Percentiles rank a stretch among this genome's conserved stretches.
Evolutionary conservation across 2,797 vertebrate genomes (phyloP).

Genomic region (Potorous gilbertii): DNA sequence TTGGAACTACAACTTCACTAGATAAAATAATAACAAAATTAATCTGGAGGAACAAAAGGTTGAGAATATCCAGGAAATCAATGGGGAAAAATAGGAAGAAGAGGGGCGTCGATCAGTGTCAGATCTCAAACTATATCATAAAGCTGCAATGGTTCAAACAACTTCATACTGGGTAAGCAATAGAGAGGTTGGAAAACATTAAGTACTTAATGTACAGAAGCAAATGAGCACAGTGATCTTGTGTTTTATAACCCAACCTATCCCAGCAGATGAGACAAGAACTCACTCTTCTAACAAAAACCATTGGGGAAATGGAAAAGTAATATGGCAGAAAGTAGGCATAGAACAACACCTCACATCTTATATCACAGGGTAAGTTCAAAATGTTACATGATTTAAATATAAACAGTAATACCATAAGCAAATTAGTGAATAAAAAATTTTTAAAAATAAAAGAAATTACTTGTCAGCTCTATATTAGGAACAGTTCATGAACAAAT

Average conservation of each 20-base stretch:
- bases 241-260: neutral
- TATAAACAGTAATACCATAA: neutral
- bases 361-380: neutral
- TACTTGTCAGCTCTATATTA: neutral
- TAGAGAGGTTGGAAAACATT: neutral
- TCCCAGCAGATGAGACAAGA: neutral
- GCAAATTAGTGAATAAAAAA: neutral
- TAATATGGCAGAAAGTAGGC: neutral
- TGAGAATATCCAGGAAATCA: neutral
- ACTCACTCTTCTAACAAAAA: neutral
- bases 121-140: neutral
- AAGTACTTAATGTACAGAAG: neutral
- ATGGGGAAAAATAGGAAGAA: neutral
- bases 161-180: neutral
- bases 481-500: neutral
- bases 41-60: neutral
- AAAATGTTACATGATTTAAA: neutral
- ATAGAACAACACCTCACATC: neutral
- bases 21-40: neutral
- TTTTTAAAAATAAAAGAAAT: neutral
- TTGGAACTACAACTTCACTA: neutral
- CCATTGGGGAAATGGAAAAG: neutral
- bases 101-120: neutral
- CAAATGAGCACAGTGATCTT: neutral
- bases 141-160: neutral